Conservation (phyloP, 2,888 invertebrate species). For the Trichogramma evanescens region DNA sequence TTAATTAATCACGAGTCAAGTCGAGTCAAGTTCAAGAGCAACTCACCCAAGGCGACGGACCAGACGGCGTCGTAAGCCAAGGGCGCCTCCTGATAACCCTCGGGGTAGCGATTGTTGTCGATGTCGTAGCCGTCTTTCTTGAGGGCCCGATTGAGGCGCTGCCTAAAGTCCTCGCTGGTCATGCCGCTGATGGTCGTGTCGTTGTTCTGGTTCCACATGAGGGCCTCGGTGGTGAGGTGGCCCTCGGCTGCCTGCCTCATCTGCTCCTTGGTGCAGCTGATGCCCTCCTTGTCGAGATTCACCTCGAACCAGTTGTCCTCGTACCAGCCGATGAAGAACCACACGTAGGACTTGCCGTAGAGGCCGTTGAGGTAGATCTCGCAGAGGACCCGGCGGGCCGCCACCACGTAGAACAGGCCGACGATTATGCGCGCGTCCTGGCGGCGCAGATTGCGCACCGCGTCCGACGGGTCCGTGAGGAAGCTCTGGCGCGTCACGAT, state of each 20-base stretch:
- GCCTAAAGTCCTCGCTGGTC: conserved; percentile 87
- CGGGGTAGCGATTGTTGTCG: conserved; percentile 78
- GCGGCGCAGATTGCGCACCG: conserved; percentile 85
- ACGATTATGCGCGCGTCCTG: conserved; percentile 98
- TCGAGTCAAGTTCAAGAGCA: not conserved
- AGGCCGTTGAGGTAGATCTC: conserved; percentile 90
- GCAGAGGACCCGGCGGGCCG: conserved; percentile 91
- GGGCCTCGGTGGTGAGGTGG: conserved; percentile 95
- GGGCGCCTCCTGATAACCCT: conserved; percentile 96
- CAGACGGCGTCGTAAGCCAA: conserved; percentile 98
- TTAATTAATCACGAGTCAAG: not conserved
- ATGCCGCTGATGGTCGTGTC: conserved; percentile 91
- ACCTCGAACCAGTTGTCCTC: conserved; percentile 98
- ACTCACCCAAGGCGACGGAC: conserved; percentile 87
- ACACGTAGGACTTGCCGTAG: conserved; percentile 93
- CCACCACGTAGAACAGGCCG: conserved; percentile 96
- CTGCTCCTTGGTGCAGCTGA: conserved; percentile 87
- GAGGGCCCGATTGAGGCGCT: conserved; percentile 73
- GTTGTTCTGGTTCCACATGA: conserved; percentile 97
- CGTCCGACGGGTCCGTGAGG: conserved; percentile 92
- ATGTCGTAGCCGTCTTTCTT: conserved; percentile 78
- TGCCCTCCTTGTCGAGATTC: conserved; percentile 75
- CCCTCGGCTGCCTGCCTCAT: conserved; percentile 94
- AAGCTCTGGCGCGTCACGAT: conserved; percentile 96
- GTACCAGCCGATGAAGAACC: conserved; percentile 99